Base-by-base conservation (phyloP, 2,888 invertebrate species). In the Omphaloscelis lunosa region DNA sequence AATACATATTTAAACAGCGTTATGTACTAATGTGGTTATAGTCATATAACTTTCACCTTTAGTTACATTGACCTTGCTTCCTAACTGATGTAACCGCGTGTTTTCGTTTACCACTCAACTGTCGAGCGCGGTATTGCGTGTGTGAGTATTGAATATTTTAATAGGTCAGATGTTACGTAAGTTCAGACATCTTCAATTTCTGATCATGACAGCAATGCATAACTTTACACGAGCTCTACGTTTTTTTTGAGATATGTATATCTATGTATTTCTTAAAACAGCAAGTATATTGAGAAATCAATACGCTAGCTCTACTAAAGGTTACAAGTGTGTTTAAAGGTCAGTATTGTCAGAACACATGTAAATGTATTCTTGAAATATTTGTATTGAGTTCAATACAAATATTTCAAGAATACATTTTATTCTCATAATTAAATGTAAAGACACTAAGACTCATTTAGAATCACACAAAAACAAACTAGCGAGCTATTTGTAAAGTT, bases 391-490 rank as follows among this genome's bases (percentile, higher is more conserved):
- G 34, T 39, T n/a, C 20, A 79, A 53, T 59, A 80, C n/a, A 72
- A 80, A 53, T 75, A 51, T 11, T 48, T 62, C 53, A 62, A 80
- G 20, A 72, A 39, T 39, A 29, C 62, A 2, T 72, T 62, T 62
- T 29, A n/a, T 48, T 39, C 27, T 48, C 3, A 56, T 53, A 59
- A 23, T n/a, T n/a, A 53, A 45, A 53, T 23, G n/a, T n/a, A n/a
- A 65, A 71, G 20, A 17, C 15, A 66, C 41, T 29, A 7, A 56
- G 59, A 72, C 41, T 65, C 29, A 61, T 73, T 72, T 72, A 61
- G 9, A 70, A 34, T 15, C 8, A 34, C 29, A 62, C 66, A 82
- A 85, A 80, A 80, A 85, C 34, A 27, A 39, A 85, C 48, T 7
- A 51, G 39, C 59, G 11, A 27, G 29, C 59, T 76, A 76, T 69